phyloP scores from a whole-genome alignment of 1,140 invertebrate genomes.

The Acromyrmex heyeri region DNA sequence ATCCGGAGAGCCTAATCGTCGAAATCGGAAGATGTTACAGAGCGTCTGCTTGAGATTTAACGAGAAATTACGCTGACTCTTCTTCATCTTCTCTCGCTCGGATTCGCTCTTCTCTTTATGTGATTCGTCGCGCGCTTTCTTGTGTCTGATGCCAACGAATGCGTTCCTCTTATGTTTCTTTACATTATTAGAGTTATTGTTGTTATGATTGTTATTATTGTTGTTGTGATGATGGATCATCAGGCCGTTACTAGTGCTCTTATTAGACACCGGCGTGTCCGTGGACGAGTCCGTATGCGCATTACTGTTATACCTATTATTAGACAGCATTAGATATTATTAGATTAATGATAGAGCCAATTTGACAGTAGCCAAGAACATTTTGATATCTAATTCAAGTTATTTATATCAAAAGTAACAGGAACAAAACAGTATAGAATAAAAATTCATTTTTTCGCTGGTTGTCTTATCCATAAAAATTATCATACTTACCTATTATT shows the following conservation, averaged over 20 bases:
- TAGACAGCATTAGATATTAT: conserved; percentile 32
- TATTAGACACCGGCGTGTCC: conserved; percentile 85
- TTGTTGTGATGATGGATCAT: conserved; percentile 81
- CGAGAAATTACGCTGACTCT: conserved; percentile 89
- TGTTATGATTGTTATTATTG: conserved; percentile 87
- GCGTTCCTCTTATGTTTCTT: conserved; percentile 89
- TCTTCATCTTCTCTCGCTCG: conserved; percentile 88
- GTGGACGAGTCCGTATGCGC: conserved; percentile 84
- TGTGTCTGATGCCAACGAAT: conserved; percentile 89
- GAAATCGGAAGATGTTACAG: conserved; percentile 93
- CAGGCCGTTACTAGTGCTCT: conserved; percentile 83
- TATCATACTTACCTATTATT: conserved; percentile 80
- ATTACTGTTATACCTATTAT: conserved; percentile 81
- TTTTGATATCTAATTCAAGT: not conserved
- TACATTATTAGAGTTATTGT: conserved; percentile 84
- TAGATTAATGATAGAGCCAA: conserved; percentile 11
- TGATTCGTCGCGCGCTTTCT: conserved; percentile 89
- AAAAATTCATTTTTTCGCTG: not conserved
- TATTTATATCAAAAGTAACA: not conserved
- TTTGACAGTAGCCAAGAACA: not conserved
- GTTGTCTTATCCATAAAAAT: not conserved
- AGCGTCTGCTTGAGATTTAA: conserved; percentile 94
- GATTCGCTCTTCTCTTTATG: conserved; percentile 84
- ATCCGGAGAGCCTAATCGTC: conserved; percentile 87
- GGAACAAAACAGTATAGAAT: not conserved